A percentile compares a stretch with the other conserved stretches of the same genome.
Conservation (phyloP, 2,797 vertebrate genomes). For the Acrossocheilus wenchowensis region DNA sequence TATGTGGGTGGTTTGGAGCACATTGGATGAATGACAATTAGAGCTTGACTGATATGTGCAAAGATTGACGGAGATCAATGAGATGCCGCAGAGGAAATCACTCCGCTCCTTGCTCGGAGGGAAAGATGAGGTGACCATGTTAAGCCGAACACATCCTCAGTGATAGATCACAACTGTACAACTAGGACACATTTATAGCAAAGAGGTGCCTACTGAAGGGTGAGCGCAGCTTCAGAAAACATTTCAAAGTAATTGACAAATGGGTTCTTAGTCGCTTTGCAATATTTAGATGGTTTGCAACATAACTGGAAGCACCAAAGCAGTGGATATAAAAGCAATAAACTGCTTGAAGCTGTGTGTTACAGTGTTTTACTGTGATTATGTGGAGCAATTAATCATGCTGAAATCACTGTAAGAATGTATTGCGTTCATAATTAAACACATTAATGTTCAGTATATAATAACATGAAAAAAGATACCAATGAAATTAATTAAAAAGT, state of each 20-base stretch:
- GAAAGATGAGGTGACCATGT: constrained; percentile 14
- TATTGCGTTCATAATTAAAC: background rate
- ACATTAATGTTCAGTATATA: background rate
- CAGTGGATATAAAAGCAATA: background rate
- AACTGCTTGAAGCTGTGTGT: background rate
- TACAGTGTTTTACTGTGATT: background rate
- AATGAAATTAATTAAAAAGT: background rate
- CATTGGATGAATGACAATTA: constrained; percentile 53
- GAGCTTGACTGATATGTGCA: constrained; percentile 47
- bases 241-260: constrained; percentile 27
- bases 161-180: constrained; percentile 28
- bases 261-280: background rate
- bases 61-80: constrained; percentile 48
- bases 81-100: constrained; percentile 33
- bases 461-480: background rate
- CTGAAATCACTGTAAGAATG: background rate
- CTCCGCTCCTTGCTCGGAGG: constrained; percentile 29
- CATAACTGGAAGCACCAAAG: background rate
- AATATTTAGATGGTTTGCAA: constrained; percentile 17
- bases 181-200: constrained; percentile 25
- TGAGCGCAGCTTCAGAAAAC: constrained; percentile 6
- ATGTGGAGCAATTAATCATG: background rate
- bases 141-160: constrained; percentile 30
- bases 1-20: constrained; percentile 31
- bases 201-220: constrained; percentile 10